Evolutionary conservation across 92 coral and sea anemone species (phyloP).

Genomic region (Palythoa grandis): DNA sequence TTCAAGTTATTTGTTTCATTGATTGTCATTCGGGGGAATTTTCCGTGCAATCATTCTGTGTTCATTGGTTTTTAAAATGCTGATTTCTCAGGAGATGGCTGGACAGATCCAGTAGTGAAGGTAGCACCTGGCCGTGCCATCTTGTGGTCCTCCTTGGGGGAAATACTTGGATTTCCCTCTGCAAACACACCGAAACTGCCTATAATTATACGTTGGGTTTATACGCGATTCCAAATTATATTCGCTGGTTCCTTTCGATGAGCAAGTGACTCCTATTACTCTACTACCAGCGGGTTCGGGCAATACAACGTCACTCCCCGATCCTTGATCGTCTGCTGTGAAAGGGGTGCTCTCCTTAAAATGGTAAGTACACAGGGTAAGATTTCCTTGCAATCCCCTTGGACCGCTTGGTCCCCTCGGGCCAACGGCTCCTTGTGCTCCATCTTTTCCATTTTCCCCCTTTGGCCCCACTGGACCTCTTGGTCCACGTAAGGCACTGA

Average conservation of each 20-base stretch:
- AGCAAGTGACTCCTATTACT: constrained; percentile 50
- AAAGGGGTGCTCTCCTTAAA: constrained; percentile 10
- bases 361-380: constrained; percentile 12
- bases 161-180: constrained; percentile 59
- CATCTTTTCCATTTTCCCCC: constrained; percentile 63
- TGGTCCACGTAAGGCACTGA: constrained; percentile 56
- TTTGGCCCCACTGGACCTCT: constrained; percentile 43
- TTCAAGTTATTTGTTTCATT: constrained; percentile 15
- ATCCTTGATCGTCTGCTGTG: constrained; percentile 39
- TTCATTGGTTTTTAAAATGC: background rate
- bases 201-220: background rate
- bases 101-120: constrained; percentile 87
- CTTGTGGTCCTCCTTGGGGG: background rate
- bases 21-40: background rate
- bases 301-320: constrained; percentile 24
- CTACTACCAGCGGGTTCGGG: background rate
- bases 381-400: constrained; percentile 45
- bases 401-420: constrained; percentile 57
- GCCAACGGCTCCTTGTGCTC: constrained; percentile 63
- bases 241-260: constrained; percentile 69
- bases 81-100: constrained; percentile 28
- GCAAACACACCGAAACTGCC: constrained; percentile 65
- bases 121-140: constrained; percentile 46
- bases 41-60: background rate
- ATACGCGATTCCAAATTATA: constrained; percentile 54